Conservation (phyloP, 2,797 vertebrate species). For the Oceanodroma leucorhoa region DNA sequence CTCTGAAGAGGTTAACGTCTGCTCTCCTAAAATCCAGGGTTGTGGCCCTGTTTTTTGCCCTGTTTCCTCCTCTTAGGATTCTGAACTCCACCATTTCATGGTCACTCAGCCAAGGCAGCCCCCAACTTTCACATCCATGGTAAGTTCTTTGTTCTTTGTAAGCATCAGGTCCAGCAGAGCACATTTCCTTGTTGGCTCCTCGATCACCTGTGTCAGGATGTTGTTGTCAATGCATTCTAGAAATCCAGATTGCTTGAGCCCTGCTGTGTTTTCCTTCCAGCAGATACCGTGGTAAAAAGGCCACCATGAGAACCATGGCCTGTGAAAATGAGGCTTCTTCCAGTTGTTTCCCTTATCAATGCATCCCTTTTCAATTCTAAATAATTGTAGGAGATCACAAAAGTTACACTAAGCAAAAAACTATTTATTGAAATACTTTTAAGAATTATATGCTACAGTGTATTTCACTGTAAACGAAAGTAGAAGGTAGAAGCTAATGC, state of each 20-base stretch:
- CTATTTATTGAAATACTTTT: not conserved
- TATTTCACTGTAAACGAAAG: not conserved
- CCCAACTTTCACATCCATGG: not conserved
- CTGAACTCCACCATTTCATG: not conserved
- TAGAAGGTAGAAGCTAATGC: not conserved
- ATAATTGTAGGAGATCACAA: not conserved
- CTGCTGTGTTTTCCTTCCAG: not conserved
- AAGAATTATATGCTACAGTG: not conserved
- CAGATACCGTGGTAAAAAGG: not conserved
- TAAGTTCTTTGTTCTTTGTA: not conserved
- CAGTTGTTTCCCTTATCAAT: not conserved
- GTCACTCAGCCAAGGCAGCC: not conserved
- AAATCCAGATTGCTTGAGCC: not conserved
- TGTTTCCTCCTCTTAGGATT: not conserved
- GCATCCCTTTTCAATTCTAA: not conserved
- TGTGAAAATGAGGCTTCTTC: not conserved
- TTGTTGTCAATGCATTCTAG: not conserved
- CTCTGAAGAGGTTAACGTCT: not conserved
- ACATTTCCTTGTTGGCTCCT: not conserved
- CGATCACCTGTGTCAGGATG: not conserved
- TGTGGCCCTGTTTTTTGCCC: not conserved
- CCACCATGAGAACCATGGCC: not conserved
- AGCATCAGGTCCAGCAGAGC: not conserved
- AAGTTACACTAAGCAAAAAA: not conserved
- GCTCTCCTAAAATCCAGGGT: not conserved